phyloP scores from a whole-genome alignment of 2,797 vertebrate species.

The Xenops minutus region DNA sequence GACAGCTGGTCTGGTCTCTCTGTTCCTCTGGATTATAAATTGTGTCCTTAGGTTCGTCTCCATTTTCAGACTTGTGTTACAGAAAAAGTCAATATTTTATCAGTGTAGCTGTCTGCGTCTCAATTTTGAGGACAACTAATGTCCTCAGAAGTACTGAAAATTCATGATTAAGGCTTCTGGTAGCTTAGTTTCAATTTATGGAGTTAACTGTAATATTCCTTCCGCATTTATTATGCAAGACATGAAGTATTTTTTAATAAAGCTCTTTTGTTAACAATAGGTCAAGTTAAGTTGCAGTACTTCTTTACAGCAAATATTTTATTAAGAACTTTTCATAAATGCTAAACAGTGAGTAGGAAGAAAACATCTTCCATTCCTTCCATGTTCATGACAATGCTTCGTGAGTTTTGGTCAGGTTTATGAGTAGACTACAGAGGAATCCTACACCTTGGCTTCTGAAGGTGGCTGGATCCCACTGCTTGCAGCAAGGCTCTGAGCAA shows the following conservation, averaged over 20 bases:
- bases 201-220: not conserved
- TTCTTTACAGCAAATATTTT: not conserved
- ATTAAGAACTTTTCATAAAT: slow-evolving; percentile 3
- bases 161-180: not conserved
- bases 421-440: not conserved
- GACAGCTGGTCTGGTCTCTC: not conserved
- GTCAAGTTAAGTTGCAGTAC: not conserved
- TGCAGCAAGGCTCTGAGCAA: not conserved
- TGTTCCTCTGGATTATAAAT: not conserved
- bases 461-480: not conserved
- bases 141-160: not conserved
- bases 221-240: not conserved
- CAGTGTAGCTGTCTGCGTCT: not conserved
- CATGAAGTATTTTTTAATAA: not conserved
- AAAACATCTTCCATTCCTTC: not conserved
- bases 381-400: not conserved
- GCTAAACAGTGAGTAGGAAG: not conserved
- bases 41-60: not conserved
- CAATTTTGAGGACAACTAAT: not conserved
- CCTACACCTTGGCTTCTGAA: not conserved
- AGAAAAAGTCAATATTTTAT: not conserved
- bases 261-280: not conserved
- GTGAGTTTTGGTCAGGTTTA: not conserved
- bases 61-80: not conserved
- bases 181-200: not conserved